Evolutionary conservation across 2,113 vertebrate species (phyloP), one percentile per base, ranked within the genome.

Genomic region (Microcebus lehilahytsara): DNA sequence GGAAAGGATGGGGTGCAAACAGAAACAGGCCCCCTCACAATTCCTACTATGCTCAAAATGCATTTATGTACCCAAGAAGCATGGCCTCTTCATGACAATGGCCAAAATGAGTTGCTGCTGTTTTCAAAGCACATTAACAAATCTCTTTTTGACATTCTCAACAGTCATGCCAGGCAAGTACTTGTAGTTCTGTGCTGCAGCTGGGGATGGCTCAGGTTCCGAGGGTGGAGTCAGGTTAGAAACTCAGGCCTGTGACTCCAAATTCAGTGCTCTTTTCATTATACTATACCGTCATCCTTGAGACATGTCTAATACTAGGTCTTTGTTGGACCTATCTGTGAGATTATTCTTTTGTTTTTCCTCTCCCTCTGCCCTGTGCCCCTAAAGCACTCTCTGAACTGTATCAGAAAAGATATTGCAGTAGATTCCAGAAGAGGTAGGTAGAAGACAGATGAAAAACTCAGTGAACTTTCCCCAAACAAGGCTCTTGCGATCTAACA

Each of bases 401-500:
- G 14, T 25, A 86, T 30, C 46, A 67, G 53, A 84, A 78, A 40
- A 93, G 23, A 51, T 32, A 89, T 46, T 89, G 19, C 75, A 75
- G 42, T 66, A 22, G n/a, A n/a, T 84, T 92, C 53, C 14, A 42
- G 71, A 19, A 40, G 79, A 17, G 49, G 56, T 10, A 74, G 49
- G 49, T 34, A 30, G 17, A 80, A 71, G 30, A 46, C 6, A 22
- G 67, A 74, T 93, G 71, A 81, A 89, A 97, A 74, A 32, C 60
- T 66, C 66, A 37, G 49, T 62, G 37, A 77, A 11, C 12, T 86
- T 89, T 89, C 67, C 6, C 64, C 88, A 42, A 51, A 69, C 2
- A 87, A 95, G 46, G 64, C 49, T 79, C 90, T 81, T 72, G 46
- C 67, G 96, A 27, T 93, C 94, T 97, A 34, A 83, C 75, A 89